Evolutionary conservation across 2,888 invertebrate genomes (phyloP), one percentile per base, ranked within the genome.

Genomic region (Heliothis peltigera): DNA sequence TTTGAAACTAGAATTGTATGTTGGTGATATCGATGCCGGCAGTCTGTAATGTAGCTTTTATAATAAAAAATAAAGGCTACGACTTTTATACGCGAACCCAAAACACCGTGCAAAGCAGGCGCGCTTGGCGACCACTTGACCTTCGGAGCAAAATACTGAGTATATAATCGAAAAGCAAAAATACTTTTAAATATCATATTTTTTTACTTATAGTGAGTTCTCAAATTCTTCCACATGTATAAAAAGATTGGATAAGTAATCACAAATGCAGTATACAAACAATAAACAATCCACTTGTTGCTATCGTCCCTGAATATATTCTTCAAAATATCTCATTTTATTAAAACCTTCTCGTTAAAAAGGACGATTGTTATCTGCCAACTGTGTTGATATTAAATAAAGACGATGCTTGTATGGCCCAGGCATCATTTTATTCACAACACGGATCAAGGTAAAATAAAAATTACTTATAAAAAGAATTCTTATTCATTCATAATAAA

Each of bases 271-370:
- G 22, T 19, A 19, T 1, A 48, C 28, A 70, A 39, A 57, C 19
- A 63, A 55, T 25, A 43, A 57, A 75, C 54, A 70, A 61, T 54
- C 75, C 56, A 74, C 76, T 72, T 71, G 74, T 76, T 71, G 67
- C n/a, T 18, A 2, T 42, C 47, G 43, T 59, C 57, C 55, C 65
- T 32, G 46, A 28, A 22, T 62, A 19, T 49, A 66, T 54, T 66
- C 28, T 62, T 53, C 21, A 58, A 35, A 35, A 56, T 43, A 57
- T 43, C 44, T 66, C 59, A 71, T 63, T 62, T 63, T 46, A 46
- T 70, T 60, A 49, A 64, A 75, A 52, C 7, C 44, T 54, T 22
- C 19, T 54, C 49, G 64, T 48, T 60, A 35, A 32, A 48, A 58
- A 44, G n/a, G 18, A 39, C 18, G n/a, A 43, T 39, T 35, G 39